Conservation (phyloP, 2,113 vertebrate genomes). For the Choloepus hoffmanni region DNA sequence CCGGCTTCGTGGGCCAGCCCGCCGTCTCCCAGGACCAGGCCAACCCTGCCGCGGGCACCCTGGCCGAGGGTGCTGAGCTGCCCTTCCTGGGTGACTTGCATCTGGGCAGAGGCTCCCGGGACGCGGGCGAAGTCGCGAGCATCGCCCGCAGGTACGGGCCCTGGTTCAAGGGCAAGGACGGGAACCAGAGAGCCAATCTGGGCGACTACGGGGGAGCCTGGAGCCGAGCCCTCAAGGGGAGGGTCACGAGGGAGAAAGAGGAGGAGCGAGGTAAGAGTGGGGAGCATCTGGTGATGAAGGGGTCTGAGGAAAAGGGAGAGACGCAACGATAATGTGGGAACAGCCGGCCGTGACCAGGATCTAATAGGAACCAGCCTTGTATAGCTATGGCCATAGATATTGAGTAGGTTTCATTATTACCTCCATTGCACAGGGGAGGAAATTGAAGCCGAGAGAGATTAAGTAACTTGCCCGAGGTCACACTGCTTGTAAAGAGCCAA, state of each 20-base stretch:
- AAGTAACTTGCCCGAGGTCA: background rate
- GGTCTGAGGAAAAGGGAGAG: background rate
- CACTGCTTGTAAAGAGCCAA: background rate
- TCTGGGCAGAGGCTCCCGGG: conserved; percentile 89
- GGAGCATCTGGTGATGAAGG: rapidly evolving
- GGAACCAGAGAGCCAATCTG: conserved; percentile 76
- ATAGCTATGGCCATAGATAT: rapidly evolving
- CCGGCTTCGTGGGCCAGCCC: conserved; percentile 90
- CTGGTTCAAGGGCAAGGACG: conserved; percentile 91
- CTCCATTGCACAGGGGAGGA: background rate
- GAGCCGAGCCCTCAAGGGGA: conserved; percentile 90
- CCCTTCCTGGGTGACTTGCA: conserved; percentile 87
- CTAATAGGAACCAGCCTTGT: background rate
- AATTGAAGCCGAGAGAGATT: background rate
- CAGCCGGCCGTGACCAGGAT: background rate
- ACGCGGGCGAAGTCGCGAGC: conserved; percentile 67
- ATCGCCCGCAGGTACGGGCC: conserved; percentile 87
- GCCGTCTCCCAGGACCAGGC: conserved; percentile 77
- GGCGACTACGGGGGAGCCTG: conserved; percentile 89
- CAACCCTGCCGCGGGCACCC: conserved; percentile 73
- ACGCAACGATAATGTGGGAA: rapidly evolving
- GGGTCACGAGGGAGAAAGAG: conserved; percentile 90
- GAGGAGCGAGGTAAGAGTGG: conserved; percentile 92
- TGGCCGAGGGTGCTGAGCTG: conserved; percentile 74
- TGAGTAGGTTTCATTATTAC: background rate